Percentiles rank a stretch among this genome's conserved stretches.
Conservation (phyloP, 2,888 invertebrate genomes). For the Dichetophora obliterata region DNA sequence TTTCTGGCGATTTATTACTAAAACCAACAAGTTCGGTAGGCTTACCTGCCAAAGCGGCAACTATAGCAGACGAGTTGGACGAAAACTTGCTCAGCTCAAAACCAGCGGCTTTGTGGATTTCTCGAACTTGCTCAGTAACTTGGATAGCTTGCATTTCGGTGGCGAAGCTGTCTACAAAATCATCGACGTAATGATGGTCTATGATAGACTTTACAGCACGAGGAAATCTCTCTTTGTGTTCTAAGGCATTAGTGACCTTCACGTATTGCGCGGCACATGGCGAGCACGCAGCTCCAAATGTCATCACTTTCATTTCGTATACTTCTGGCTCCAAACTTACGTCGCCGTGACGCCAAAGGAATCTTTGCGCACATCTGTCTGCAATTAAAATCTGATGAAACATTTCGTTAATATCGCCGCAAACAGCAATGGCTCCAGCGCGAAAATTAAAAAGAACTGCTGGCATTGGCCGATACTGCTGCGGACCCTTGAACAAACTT, state of each 20-base stretch:
- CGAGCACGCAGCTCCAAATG: conserved; percentile 48
- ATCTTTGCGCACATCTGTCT: conserved; percentile 57
- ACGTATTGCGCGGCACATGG: too few relatives aligned
- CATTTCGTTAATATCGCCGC: conserved; percentile 42
- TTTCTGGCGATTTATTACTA: not conserved
- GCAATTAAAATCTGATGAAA: conserved; percentile 53
- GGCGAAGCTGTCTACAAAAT: too few relatives aligned
- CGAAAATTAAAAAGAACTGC: conserved; percentile 63
- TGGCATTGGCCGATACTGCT: conserved; percentile 56
- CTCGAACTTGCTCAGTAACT: too few relatives aligned
- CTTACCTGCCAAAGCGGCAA: not conserved
- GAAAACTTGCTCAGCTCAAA: not conserved
- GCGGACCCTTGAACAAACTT: conserved; percentile 52
- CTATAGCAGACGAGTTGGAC: not conserved
- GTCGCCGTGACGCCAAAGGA: conserved; percentile 54
- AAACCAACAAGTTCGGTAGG: not conserved
- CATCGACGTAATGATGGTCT: too few relatives aligned
- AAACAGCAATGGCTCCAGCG: conserved; percentile 57
- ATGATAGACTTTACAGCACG: conserved; percentile 14
- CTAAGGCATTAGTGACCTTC: conserved; percentile 38
- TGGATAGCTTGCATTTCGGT: too few relatives aligned
- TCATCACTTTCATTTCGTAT: conserved; percentile 51
- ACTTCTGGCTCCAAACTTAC: conserved; percentile 22
- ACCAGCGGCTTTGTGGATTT: too few relatives aligned
- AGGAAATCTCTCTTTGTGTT: conserved; percentile 1